These are phyloP conservation scores for Mionectes macconnelli DNA, from an alignment of 2,113 vertebrate species.

Conservation along the genomic window DNA sequence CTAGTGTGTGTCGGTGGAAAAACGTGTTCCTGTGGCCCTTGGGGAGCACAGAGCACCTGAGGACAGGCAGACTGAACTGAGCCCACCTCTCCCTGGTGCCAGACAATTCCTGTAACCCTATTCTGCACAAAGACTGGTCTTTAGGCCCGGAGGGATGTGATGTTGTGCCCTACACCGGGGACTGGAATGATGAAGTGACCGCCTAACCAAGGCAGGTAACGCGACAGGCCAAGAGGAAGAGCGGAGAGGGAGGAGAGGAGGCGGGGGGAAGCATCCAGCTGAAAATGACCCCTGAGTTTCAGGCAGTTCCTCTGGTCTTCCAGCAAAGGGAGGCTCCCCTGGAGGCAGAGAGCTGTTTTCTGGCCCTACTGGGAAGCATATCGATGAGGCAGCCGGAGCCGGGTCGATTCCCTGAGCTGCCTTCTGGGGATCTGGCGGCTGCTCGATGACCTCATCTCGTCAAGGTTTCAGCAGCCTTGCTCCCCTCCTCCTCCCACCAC, in stretches of 20 bases:
- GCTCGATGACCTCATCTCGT: slow-evolving; percentile 57
- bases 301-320: neutral
- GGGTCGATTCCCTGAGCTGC: slow-evolving; percentile 48
- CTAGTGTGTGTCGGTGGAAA: rapidly evolving
- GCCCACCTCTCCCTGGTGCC: rapidly evolving
- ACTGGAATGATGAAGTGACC: rapidly evolving
- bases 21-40: neutral
- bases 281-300: neutral
- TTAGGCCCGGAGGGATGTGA: rapidly evolving
- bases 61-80: neutral
- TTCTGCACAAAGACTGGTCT: neutral
- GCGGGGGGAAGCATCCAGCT: neutral
- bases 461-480: slow-evolving; percentile 36
- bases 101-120: rapidly evolving
- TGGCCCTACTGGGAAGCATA: neutral
- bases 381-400: neutral
- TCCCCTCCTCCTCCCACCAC: neutral
- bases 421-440: slow-evolving; percentile 35
- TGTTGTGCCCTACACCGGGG: rapidly evolving
- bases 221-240: rapidly evolving
- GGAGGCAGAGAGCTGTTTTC: neutral
- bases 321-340: neutral
- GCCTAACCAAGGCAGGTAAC: neutral
- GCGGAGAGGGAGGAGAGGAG: neutral
- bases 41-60: neutral